These are phyloP conservation scores for Tortrix viridana DNA, from an alignment of 2,888 invertebrate genomes.

Conservation along the genomic window DNA sequence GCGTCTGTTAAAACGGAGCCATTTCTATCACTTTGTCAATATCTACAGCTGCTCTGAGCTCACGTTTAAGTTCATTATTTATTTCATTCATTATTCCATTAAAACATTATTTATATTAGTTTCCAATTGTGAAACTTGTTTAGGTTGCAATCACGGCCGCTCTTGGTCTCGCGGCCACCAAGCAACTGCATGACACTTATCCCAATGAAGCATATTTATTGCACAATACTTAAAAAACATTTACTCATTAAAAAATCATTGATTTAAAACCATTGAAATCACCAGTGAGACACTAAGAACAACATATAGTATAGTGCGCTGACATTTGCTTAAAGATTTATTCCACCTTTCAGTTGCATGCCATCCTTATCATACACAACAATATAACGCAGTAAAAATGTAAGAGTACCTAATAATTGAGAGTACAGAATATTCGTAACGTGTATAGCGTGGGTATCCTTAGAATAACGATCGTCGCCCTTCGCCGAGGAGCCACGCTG, in stretches of 20 bases:
- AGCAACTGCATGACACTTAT: not conserved
- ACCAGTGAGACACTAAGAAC: not conserved
- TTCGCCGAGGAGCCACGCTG: not conserved
- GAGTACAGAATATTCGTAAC: conserved; percentile 22
- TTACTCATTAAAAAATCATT: not conserved
- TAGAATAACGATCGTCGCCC: conserved; percentile 2
- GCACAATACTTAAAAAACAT: not conserved
- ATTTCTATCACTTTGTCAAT: too few relatives aligned
- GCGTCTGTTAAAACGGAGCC: too few relatives aligned
- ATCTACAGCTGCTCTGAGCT: too few relatives aligned
- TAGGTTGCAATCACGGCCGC: not conserved
- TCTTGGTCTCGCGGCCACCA: not conserved
- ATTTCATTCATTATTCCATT: too few relatives aligned
- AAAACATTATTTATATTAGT: too few relatives aligned
- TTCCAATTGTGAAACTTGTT: not conserved
- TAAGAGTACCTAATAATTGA: conserved; percentile 31
- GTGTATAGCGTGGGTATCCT: conserved; percentile 10
- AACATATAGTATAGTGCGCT: not conserved
- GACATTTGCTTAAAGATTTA: not conserved
- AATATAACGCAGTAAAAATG: conserved; percentile 16
- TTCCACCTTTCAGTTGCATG: not conserved
- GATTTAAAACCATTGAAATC: conserved; percentile 6
- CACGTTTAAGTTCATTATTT: too few relatives aligned
- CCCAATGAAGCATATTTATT: not conserved
- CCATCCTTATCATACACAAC: conserved; percentile 15